Percentiles rank a stretch among this genome's conserved stretches.
Evolutionary conservation across 2,113 vertebrate species (phyloP).

Genomic region (Nerophis lumbriciformis): DNA sequence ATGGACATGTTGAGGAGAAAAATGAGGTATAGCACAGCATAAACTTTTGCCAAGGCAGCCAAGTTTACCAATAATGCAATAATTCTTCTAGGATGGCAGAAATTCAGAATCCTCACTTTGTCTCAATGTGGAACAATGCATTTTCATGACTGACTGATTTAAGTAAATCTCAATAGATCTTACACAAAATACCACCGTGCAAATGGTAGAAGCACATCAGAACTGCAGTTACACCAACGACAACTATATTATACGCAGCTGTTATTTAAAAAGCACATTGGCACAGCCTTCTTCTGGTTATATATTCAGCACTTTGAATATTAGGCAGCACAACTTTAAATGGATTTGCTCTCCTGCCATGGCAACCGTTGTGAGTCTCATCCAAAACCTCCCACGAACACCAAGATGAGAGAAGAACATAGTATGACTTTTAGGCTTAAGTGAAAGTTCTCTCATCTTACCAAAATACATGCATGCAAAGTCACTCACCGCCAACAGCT

Average conservation of each 20-base stretch:
- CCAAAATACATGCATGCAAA: constrained; percentile 17
- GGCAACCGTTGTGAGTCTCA: constrained; percentile 23
- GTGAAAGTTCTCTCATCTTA: constrained; percentile 8
- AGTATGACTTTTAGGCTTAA: constrained; percentile 26
- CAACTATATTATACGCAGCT: not conserved
- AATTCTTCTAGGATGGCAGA: not conserved
- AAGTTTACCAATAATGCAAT: not conserved
- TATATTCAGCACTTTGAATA: constrained; percentile 12
- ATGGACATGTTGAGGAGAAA: not conserved
- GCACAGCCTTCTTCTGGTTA: not conserved
- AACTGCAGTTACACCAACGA: not conserved
- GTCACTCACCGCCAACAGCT: constrained; percentile 79
- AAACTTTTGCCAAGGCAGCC: not conserved
- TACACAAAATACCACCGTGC: too few species aligned
- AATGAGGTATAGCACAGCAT: not conserved
- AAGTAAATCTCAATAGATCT: not conserved
- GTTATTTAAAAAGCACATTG: not conserved
- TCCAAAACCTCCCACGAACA: constrained; percentile 45
- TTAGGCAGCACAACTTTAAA: constrained; percentile 26
- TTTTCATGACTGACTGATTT: not conserved
- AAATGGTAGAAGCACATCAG: not conserved
- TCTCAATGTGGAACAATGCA: not conserved
- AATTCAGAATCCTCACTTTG: not conserved
- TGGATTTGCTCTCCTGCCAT: constrained; percentile 9
- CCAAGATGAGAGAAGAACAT: constrained; percentile 26